Conservation (phyloP, 2,113 vertebrate species). For the Silurus meridionalis region DNA sequence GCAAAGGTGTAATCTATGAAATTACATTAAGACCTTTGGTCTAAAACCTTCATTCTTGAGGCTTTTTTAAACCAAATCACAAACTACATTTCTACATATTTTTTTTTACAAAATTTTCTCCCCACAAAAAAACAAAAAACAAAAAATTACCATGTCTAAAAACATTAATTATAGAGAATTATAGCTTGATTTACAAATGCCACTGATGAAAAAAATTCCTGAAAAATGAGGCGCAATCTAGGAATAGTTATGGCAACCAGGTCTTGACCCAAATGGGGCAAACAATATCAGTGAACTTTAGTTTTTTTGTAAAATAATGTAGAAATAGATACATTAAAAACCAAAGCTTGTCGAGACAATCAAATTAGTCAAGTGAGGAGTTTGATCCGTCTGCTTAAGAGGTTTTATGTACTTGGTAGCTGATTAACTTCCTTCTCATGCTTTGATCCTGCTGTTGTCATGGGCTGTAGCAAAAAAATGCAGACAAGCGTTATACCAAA, state of each 20-base stretch:
- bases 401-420: background rate
- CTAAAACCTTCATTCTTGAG: background rate
- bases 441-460: background rate
- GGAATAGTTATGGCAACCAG: background rate
- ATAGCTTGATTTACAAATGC: background rate
- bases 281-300: background rate
- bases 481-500: too few species aligned
- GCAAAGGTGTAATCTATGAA: too few species aligned
- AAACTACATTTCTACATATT: background rate
- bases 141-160: background rate
- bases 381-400: background rate
- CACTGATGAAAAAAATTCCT: background rate
- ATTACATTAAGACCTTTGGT: background rate
- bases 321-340: background rate
- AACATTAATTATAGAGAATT: background rate
- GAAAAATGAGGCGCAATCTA: background rate
- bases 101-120: too few species aligned
- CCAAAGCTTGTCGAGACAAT: background rate
- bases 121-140: too few species aligned
- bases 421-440: background rate
- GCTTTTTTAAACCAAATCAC: accelerated
- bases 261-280: background rate
- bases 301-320: background rate
- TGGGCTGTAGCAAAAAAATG: background rate
- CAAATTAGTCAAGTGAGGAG: too few species aligned